Percentiles rank a stretch among this genome's conserved stretches.
These are phyloP conservation scores for Pantherophis alleghaniensis DNA, from an alignment of 2,797 vertebrate species.

Conservation along the genomic window DNA sequence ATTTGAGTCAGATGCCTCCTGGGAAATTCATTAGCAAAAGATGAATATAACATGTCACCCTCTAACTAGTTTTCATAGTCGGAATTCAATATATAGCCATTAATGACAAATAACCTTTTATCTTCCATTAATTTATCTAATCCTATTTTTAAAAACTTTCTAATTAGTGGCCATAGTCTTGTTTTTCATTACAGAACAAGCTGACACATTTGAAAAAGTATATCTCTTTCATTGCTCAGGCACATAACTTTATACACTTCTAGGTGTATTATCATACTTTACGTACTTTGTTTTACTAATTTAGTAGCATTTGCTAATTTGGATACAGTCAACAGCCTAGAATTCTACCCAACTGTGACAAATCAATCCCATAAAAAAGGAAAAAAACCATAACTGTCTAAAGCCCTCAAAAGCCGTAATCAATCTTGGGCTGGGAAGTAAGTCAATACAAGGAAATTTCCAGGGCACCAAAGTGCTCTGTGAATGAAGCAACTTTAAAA, in stretches of 20 bases:
- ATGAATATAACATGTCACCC: not conserved
- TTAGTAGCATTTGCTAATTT: not conserved
- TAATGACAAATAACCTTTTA: not conserved
- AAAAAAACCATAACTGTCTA: not conserved
- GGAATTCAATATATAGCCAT: not conserved
- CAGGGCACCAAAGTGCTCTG: not conserved
- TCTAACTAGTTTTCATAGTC: not conserved
- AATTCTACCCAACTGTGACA: not conserved
- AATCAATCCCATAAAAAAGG: not conserved
- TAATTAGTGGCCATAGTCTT: not conserved
- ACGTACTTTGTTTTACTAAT: not conserved
- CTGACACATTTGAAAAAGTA: not conserved
- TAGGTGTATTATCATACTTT: not conserved
- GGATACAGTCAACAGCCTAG: not conserved
- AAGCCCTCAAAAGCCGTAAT: not conserved
- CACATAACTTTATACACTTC: not conserved
- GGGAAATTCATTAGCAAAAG: not conserved
- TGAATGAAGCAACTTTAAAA: not conserved
- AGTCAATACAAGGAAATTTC: not conserved
- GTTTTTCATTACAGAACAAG: not conserved
- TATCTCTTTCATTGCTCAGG: not conserved
- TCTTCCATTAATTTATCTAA: not conserved
- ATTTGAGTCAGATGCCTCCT: not conserved
- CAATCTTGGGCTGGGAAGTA: not conserved
- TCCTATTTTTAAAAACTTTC: not conserved